These are phyloP conservation scores for Drosophila mayri DNA, from an alignment of 1,140 invertebrate genomes.

Conservation along the genomic window DNA sequence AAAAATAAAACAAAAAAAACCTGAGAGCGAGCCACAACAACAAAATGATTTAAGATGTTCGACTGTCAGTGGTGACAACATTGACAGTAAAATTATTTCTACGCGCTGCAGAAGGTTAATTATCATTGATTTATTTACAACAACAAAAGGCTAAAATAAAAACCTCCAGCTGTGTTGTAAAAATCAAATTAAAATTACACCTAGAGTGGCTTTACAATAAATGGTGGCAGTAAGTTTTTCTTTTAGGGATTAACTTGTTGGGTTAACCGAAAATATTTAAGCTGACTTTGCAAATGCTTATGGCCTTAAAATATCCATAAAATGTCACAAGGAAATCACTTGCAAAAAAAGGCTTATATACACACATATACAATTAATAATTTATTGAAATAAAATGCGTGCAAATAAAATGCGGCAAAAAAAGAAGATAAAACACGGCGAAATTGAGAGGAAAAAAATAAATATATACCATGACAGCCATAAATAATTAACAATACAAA, in stretches of 20 bases:
- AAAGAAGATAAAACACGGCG: conserved; percentile 34
- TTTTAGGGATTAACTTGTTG: conserved; percentile 33
- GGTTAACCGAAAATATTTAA: conserved; percentile 4
- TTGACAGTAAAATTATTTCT: conserved; percentile 84
- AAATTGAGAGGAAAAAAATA: conserved; percentile 41
- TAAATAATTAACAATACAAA: conserved; percentile 77
- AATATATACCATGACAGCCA: conserved; percentile 56
- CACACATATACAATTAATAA: conserved; percentile 63
- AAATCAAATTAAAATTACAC: conserved; percentile 21
- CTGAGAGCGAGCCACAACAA: conserved; percentile 35
- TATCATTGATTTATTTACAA: conserved; percentile 83
- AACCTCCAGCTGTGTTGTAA: conserved; percentile 29
- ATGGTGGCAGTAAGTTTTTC: conserved; percentile 5
- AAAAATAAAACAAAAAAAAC: conserved; percentile 16
- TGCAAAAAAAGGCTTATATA: conserved; percentile 9
- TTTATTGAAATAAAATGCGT: conserved; percentile 73
- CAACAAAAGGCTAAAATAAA: conserved; percentile 20
- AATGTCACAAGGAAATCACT: conserved; percentile 38
- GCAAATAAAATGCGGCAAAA: conserved; percentile 50
- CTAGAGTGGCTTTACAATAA: not conserved
- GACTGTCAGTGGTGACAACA: conserved; percentile 78
- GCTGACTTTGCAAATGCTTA: conserved; percentile 16
- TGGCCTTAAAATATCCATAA: conserved; percentile 48
- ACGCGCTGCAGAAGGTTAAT: conserved; percentile 78
- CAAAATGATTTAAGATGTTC: conserved; percentile 83